Evolutionary conservation across 2,113 vertebrate species (phyloP).

Genomic region (Diglossa brunneiventris): DNA sequence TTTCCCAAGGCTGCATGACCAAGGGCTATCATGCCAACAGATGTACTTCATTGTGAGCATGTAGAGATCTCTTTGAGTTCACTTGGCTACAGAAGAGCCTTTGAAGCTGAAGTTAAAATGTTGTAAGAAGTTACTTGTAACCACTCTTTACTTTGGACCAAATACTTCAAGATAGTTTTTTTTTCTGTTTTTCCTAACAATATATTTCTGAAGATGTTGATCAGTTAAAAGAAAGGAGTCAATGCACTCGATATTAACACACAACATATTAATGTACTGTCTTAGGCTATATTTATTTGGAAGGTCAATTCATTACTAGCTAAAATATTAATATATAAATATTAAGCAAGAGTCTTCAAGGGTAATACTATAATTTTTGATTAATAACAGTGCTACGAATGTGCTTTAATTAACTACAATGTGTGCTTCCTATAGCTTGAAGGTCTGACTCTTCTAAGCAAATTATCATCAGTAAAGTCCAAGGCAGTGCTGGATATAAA

Average conservation of each 20-base stretch:
- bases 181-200: not conserved
- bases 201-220: not conserved
- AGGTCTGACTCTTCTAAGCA: conserved; percentile 15
- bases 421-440: not conserved
- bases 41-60: not conserved
- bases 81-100: not conserved
- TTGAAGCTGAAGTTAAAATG: not conserved
- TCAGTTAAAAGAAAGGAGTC: not conserved
- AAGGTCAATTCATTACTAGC: conserved; percentile 7
- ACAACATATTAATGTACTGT: not conserved
- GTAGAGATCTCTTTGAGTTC: not conserved
- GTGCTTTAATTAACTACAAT: conserved; percentile 44
- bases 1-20: not conserved
- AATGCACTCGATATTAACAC: not conserved
- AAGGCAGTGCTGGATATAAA: not conserved
- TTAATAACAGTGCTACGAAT: conserved; percentile 31
- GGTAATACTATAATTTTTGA: conserved; percentile 21
- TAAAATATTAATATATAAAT: conserved; percentile 23
- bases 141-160: not conserved
- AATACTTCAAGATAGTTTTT: not conserved
- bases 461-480: conserved; percentile 2
- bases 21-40: not conserved
- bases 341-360: conserved; percentile 7
- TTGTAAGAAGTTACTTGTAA: not conserved
- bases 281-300: conserved; percentile 24